Percentiles rank a stretch among this genome's conserved stretches.
Conservation (phyloP, 92 coral and sea anemone genomes). For the Hydrozoanthus gracilis region DNA sequence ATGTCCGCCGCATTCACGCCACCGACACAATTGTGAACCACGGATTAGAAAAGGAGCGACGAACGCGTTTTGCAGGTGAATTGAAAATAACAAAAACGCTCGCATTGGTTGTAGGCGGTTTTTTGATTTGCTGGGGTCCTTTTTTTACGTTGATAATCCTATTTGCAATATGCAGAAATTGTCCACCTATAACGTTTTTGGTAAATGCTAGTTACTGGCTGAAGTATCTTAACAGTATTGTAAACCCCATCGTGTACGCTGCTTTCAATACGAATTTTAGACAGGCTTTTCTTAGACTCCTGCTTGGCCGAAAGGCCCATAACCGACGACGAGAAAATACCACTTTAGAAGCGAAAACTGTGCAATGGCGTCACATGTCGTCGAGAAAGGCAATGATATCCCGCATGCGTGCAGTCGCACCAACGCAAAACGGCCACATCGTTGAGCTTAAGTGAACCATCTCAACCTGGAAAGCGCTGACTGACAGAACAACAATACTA, state of each 20-base stretch:
- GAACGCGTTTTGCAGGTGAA: slow-evolving; percentile 65
- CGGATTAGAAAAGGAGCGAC: slow-evolving; percentile 66
- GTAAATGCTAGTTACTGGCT: slow-evolving; percentile 77
- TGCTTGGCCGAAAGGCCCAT: slow-evolving; percentile 31
- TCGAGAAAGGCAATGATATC: background rate
- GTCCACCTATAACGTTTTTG: slow-evolving; percentile 43
- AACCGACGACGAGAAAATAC: slow-evolving; percentile 17
- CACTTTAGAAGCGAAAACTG: background rate
- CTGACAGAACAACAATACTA: too few species aligned
- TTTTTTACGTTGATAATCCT: slow-evolving; percentile 71
- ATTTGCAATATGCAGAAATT: slow-evolving; percentile 68
- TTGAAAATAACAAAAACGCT: slow-evolving; percentile 77
- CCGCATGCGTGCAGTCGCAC: background rate
- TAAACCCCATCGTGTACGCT: slow-evolving; percentile 80
- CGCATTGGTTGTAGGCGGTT: slow-evolving; percentile 82
- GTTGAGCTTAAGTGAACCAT: too few species aligned
- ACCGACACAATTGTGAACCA: slow-evolving; percentile 53
- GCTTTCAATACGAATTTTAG: slow-evolving; percentile 69
- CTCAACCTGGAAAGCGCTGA: too few species aligned
- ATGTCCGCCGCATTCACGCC: slow-evolving; percentile 57
- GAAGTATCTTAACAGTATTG: slow-evolving; percentile 74
- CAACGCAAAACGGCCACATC: background rate
- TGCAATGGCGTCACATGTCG: background rate
- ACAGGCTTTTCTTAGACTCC: slow-evolving; percentile 68
- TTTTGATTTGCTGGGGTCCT: slow-evolving; percentile 86